These are phyloP conservation scores for Trinorchestia longiramus DNA, from an alignment of 1,140 invertebrate genomes.

Conservation along the genomic window DNA sequence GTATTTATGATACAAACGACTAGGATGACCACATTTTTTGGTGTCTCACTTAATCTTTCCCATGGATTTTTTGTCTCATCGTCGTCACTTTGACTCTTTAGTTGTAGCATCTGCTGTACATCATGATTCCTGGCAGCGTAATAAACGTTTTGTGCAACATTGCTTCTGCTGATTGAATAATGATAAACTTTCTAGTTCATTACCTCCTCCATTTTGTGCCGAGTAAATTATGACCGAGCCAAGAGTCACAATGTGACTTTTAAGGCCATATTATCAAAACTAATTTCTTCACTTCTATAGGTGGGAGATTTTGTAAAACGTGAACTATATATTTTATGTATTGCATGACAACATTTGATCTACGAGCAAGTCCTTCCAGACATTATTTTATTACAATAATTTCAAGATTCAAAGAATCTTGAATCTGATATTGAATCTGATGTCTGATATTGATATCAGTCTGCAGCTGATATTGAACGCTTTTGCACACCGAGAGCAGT, in stretches of 20 bases:
- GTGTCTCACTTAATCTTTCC: background rate
- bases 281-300: background rate
- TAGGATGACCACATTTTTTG: too few relatives aligned
- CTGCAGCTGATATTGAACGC: too few relatives aligned
- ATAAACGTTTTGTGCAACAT: background rate
- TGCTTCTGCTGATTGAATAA: background rate
- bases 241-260: background rate
- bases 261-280: background rate
- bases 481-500: too few relatives aligned
- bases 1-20: too few relatives aligned
- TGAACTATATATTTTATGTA: too few relatives aligned
- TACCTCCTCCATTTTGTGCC: background rate
- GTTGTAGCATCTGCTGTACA: too few relatives aligned
- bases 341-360: too few relatives aligned
- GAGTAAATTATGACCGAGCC: background rate
- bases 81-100: background rate
- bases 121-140: background rate
- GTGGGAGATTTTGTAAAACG: background rate
- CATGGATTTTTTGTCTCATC: background rate
- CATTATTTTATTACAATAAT: too few relatives aligned
- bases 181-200: background rate
- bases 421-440: too few relatives aligned
- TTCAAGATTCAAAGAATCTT: too few relatives aligned
- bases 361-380: too few relatives aligned
- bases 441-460: too few relatives aligned